Conservation (phyloP, 92 coral and sea anemone genomes). For the Epizoanthus scotinus region DNA sequence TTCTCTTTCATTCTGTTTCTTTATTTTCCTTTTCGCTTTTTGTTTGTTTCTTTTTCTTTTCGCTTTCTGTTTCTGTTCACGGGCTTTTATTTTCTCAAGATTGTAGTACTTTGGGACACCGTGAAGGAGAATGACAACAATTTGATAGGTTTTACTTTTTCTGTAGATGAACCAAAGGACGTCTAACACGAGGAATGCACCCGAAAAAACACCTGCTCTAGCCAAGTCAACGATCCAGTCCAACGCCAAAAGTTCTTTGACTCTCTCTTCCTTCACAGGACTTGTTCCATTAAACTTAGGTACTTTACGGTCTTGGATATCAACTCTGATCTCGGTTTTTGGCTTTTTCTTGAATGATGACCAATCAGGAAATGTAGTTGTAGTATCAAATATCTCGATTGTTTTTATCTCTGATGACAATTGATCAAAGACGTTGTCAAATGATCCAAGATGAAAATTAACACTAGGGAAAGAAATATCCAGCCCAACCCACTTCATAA, state of each 20-base stretch:
- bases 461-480: constrained; percentile 63
- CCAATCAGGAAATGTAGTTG: neutral
- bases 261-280: constrained; percentile 46
- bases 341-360: neutral
- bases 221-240: constrained; percentile 68
- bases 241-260: constrained; percentile 63
- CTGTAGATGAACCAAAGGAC: constrained; percentile 78
- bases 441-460: constrained; percentile 51
- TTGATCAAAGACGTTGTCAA: constrained; percentile 55
- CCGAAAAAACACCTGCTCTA: constrained; percentile 64
- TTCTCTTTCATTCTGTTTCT: constrained; percentile 24
- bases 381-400: neutral
- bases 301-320: constrained; percentile 24
- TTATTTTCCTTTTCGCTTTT: constrained; percentile 2
- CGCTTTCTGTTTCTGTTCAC: constrained; percentile 34
- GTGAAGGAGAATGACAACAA: constrained; percentile 59
- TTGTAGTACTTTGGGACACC: constrained; percentile 74
- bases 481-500: constrained; percentile 73
- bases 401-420: constrained; percentile 37
- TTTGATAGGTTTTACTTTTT: constrained; percentile 74
- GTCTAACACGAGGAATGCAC: constrained; percentile 63
- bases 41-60: constrained; percentile 35
- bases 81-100: constrained; percentile 56
- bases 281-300: constrained; percentile 63
- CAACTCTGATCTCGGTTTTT: constrained; percentile 10